phyloP scores from a whole-genome alignment of 2,113 vertebrate genomes.

The Myotis davidii region DNA sequence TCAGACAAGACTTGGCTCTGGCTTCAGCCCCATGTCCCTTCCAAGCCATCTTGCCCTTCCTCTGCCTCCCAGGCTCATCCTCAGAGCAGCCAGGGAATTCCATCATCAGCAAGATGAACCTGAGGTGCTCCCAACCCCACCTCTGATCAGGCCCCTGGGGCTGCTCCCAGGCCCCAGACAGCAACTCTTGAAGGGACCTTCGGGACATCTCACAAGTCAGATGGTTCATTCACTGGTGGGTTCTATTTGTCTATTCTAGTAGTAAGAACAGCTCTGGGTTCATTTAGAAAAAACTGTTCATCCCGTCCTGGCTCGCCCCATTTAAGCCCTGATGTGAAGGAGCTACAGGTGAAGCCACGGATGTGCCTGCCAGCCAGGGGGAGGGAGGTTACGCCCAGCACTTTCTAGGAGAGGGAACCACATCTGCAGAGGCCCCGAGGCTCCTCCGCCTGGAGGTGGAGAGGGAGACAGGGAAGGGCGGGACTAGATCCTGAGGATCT shows the following conservation, averaged over 20 bases:
- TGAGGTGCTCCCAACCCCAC: rapidly evolving
- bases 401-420: slow-evolving; percentile 8
- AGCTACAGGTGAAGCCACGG: background rate
- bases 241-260: background rate
- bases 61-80: rapidly evolving
- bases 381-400: background rate
- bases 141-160: background rate
- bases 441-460: rapidly evolving
- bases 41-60: background rate
- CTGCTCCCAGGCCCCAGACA: background rate
- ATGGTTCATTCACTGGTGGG: background rate
- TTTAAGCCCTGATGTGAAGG: background rate
- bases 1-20: background rate
- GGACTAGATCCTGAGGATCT: background rate
- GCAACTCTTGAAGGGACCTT: background rate
- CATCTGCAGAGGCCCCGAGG: background rate
- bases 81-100: background rate
- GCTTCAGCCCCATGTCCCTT: background rate
- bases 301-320: background rate
- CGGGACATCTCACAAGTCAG: too few relatives aligned
- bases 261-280: background rate
- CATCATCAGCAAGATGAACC: background rate
- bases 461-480: background rate
- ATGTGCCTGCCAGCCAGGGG: too few relatives aligned
- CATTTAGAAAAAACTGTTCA: background rate